Conservation (phyloP, 2,113 vertebrate genomes). For the Gopherus evgoodei region DNA sequence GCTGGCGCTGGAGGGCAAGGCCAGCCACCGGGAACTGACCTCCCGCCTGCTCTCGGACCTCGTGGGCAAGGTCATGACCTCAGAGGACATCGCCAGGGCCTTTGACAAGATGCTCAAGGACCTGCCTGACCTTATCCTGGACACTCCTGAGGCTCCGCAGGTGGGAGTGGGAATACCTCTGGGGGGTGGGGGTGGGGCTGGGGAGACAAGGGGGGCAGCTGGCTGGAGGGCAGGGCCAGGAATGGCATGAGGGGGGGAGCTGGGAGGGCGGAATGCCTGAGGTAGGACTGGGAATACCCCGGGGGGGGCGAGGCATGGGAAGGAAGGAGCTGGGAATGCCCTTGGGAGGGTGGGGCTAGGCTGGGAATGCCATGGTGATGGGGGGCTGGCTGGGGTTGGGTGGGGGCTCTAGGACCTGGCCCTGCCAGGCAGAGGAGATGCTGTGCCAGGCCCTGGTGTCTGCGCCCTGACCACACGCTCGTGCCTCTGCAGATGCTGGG, state of each 20-base stretch:
- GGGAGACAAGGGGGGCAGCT: not conserved
- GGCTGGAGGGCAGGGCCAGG: not conserved
- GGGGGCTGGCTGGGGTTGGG: no score
- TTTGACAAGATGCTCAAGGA: constrained; percentile 86
- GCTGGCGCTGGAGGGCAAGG: constrained; percentile 88
- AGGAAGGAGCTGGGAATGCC: not conserved
- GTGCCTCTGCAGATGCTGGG: constrained; percentile 85
- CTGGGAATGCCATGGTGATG: accelerated
- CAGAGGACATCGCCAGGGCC: constrained; percentile 82
- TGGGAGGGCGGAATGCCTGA: no score
- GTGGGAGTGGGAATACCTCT: constrained; percentile 47
- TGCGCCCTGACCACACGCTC: not conserved
- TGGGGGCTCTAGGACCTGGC: not conserved
- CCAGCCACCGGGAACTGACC: constrained; percentile 90
- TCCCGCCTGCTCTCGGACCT: constrained; percentile 88
- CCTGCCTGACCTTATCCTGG: constrained; percentile 88
- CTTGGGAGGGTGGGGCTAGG: constrained; percentile 60
- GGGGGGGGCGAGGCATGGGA: not conserved
- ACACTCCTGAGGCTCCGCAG: constrained; percentile 90
- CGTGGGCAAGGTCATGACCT: constrained; percentile 78
- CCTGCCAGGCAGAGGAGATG: accelerated
- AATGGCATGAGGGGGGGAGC: no score
- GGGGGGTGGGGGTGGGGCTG: constrained; percentile 45
- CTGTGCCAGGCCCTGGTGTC: accelerated
- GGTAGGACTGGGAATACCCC: not conserved